A percentile compares a stretch with the other conserved stretches of the same genome.
phyloP scores from a whole-genome alignment of 2,888 invertebrate genomes.

The Dexiosoma caninum region DNA sequence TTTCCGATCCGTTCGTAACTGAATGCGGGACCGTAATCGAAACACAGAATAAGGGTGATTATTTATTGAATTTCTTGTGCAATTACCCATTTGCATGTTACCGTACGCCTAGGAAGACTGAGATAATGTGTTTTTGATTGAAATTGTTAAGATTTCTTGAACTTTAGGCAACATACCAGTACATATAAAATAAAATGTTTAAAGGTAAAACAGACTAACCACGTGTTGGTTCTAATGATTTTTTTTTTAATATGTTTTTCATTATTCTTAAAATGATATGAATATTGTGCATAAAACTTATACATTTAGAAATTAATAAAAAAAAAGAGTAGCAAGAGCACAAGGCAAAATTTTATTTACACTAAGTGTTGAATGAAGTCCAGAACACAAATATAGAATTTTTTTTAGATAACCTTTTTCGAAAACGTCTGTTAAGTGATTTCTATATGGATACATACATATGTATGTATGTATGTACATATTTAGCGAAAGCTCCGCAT shows the following conservation, averaged over 20 bases:
- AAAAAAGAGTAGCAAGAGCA: not conserved
- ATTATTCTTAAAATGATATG: slow-evolving; percentile 33
- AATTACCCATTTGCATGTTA: not conserved
- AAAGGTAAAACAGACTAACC: slow-evolving; percentile 1
- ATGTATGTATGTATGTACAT: no score
- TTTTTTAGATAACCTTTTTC: not conserved
- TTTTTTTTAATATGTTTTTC: slow-evolving; percentile 38
- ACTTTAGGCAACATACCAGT: not conserved
- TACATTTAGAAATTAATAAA: not conserved
- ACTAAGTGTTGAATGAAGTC: not conserved
- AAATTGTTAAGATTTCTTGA: slow-evolving; percentile 24
- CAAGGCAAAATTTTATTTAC: not conserved
- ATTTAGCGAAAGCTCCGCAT: slow-evolving; percentile 7
- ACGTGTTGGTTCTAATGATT: slow-evolving; percentile 24
- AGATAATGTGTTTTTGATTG: not conserved
- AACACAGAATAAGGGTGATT: no score
- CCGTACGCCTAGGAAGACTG: not conserved
- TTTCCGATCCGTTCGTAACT: no score
- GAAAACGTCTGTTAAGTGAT: not conserved
- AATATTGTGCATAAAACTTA: not conserved
- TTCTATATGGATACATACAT: not conserved
- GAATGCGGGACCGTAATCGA: no score
- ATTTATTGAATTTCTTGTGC: not conserved
- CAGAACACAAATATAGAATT: not conserved
- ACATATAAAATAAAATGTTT: not conserved